A percentile compares a stretch with the other conserved stretches of the same genome.
These are phyloP conservation scores for Seriola dumerili DNA, from an alignment of 2,113 vertebrate genomes.

Conservation along the genomic window DNA sequence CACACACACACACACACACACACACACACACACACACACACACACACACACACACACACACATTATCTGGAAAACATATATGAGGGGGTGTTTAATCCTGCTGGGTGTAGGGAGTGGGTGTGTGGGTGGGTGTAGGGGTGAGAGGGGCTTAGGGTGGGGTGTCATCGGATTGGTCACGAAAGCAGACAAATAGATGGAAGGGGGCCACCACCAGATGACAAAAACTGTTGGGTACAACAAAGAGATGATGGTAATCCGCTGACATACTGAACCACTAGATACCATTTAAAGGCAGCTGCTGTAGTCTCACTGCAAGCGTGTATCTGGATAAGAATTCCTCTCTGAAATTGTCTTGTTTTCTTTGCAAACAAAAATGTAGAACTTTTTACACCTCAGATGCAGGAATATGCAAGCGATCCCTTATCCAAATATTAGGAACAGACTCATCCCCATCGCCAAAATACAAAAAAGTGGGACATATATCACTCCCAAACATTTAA, in stretches of 20 bases:
- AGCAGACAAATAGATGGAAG: constrained; percentile 49
- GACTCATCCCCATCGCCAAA: background rate
- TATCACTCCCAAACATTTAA: background rate
- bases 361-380: background rate
- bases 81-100: constrained; percentile 72
- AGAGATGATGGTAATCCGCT: constrained; percentile 63
- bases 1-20: constrained; percentile 13
- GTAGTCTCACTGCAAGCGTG: background rate
- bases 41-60: constrained; percentile 26
- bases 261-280: constrained; percentile 41
- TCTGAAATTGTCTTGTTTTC: background rate
- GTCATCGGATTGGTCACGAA: constrained; percentile 40
- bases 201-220: constrained; percentile 49
- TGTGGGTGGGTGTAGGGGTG: constrained; percentile 53
- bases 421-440: background rate
- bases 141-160: constrained; percentile 39
- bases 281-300: constrained; percentile 13
- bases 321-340: background rate
- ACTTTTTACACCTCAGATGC: background rate
- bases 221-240: constrained; percentile 57
- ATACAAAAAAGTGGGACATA: background rate
- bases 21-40: constrained; percentile 12
- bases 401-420: background rate
- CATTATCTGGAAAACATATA: constrained; percentile 51
- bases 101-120: constrained; percentile 47